Conservation (phyloP, 1,140 invertebrate species). For the Drosophila pectinifera region DNA sequence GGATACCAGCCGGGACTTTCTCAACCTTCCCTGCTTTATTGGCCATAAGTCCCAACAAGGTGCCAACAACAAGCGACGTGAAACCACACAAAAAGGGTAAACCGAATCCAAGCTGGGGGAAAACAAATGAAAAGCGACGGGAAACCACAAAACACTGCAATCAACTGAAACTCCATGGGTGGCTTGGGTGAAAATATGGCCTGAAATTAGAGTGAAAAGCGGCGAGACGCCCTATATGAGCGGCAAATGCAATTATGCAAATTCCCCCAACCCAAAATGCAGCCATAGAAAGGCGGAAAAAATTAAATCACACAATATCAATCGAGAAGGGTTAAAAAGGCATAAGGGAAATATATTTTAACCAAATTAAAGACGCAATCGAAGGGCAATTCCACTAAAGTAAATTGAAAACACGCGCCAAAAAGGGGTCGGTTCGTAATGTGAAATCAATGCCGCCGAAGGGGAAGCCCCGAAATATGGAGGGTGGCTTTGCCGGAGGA, state of each 20-base stretch:
- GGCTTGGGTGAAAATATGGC: constrained; percentile 43
- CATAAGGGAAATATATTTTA: constrained; percentile 30
- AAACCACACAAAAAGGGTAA: constrained; percentile 70
- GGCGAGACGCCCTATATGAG: constrained; percentile 26
- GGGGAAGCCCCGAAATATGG: neutral
- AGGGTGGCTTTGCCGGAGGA: constrained; percentile 13
- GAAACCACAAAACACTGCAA: constrained; percentile 70
- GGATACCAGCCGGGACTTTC: constrained; percentile 38
- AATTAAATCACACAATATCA: constrained; percentile 31
- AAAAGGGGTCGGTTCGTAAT: constrained; percentile 38
- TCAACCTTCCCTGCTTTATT: constrained; percentile 14
- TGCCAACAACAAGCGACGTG: constrained; percentile 37
- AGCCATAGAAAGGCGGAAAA: constrained; percentile 32
- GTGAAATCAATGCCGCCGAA: constrained; percentile 59
- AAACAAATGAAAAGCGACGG: constrained; percentile 30
- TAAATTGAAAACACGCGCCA: constrained; percentile 73
- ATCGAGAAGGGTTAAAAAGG: constrained; percentile 48
- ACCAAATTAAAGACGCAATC: constrained; percentile 17
- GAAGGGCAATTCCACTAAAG: constrained; percentile 61
- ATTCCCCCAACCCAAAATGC: constrained; percentile 32
- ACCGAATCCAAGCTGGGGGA: constrained; percentile 25
- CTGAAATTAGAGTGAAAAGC: constrained; percentile 24
- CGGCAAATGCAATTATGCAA: constrained; percentile 73
- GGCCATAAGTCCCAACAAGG: constrained; percentile 36
- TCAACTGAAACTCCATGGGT: constrained; percentile 49